Base-by-base conservation (phyloP, 2,113 vertebrate species). In the Hippolais icterina region DNA sequence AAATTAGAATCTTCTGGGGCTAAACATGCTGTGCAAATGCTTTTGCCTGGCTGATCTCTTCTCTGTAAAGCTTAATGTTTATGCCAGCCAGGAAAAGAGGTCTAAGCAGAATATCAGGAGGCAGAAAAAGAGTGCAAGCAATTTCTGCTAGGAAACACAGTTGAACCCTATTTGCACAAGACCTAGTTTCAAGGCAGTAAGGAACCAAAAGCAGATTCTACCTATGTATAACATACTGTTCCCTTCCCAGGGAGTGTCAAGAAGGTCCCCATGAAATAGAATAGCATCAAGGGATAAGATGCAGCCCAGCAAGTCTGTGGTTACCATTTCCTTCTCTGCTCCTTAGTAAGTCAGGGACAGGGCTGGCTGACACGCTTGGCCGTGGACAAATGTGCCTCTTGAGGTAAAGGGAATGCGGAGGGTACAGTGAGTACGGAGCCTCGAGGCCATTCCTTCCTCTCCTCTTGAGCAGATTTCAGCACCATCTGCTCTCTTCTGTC, bases 401-500 rank as follows among this genome's bases (percentile, higher is more conserved):
- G 8, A 83, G 96, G 76, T 90, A 79, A 68, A 84, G 47, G 44
- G 92, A 61, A 33, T 79, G 35, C 11, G 0, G 86, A 95, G 89
- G 90, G 80, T 89, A 89, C 78, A 90, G n/a, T 56, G 94, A 61
- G 74, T 87, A 60, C 54, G 0, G 88, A 93, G 92, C 97, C 94
- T 93, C 5, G 0, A 74, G 96, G 96, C 89, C 90, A 72, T 95
- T 97, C 37, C 69, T 96, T 95, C 74, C 72, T 68, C 54, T 94
- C 56, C 74, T 94, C 78, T 70, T 90, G 94, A 86, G 59, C 94
- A 93, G 94, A 96, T 95, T 96, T 96, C 66, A 79, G 69, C 0
- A 1, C 91, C 96, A 93, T 97, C 96, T 97, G 94, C 87, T 95
- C 47, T 31, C 61, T 87, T 60, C 88, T 90, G 89, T 91, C 83